Evolutionary conservation across 2,888 invertebrate genomes (phyloP).

Genomic region (Dexiosoma caninum): DNA sequence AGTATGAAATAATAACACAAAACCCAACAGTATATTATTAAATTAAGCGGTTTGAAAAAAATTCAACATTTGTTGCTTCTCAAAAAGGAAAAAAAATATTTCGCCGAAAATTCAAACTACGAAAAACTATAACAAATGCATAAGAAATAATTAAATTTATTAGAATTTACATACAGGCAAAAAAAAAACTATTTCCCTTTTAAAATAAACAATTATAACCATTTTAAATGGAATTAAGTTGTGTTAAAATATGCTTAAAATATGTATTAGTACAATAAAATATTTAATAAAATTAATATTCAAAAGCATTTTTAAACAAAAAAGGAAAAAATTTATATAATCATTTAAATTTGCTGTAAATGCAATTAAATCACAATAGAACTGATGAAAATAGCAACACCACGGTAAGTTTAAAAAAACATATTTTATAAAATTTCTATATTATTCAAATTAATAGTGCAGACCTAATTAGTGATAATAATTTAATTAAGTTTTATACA

Average conservation of each 20-base stretch:
- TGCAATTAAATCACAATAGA: background rate
- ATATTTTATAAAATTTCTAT: no score
- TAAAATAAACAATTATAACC: background rate
- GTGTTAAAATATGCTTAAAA: background rate
- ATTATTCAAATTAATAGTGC: no score
- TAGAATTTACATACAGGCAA: no score
- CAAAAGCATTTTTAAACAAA: background rate
- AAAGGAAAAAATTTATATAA: background rate
- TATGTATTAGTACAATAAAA: background rate
- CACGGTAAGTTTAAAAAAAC: background rate
- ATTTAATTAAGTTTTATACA: no score
- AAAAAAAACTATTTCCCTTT: no score
- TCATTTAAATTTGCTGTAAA: slow-evolving; percentile 13
- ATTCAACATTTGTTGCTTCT: no score
- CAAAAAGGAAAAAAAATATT: no score
- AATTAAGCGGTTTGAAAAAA: no score
- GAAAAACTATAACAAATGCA: no score
- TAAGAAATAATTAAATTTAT: no score
- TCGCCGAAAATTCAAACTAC: no score
- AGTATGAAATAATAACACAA: slow-evolving; percentile 9
- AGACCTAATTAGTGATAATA: no score
- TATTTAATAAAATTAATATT: background rate
- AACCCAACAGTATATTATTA: background rate
- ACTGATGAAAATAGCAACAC: background rate
- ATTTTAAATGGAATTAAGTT: background rate